These are phyloP conservation scores for Trisateles emortualis DNA, from an alignment of 2,888 invertebrate genomes.

Conservation along the genomic window DNA sequence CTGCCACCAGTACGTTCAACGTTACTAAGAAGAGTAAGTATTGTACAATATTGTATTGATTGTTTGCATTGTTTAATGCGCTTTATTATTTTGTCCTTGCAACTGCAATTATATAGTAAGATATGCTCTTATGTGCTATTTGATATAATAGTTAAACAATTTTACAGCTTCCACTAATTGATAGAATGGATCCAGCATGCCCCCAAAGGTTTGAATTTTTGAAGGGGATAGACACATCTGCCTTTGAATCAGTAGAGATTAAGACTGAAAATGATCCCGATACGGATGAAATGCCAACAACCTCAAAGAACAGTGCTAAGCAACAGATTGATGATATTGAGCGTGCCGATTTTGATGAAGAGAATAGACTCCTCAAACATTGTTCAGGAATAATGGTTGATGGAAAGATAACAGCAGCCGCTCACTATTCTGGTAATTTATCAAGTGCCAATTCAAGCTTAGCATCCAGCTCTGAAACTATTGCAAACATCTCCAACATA, in stretches of 20 bases:
- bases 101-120: neutral
- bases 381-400: slow-evolving; percentile 78
- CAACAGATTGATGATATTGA: slow-evolving; percentile 79
- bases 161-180: slow-evolving; percentile 46
- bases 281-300: slow-evolving; percentile 54
- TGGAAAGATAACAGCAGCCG: slow-evolving; percentile 61
- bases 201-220: slow-evolving; percentile 71
- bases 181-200: slow-evolving; percentile 82
- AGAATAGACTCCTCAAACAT: slow-evolving; percentile 77
- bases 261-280: slow-evolving; percentile 72
- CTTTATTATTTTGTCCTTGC: neutral
- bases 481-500: slow-evolving; percentile 69
- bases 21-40: slow-evolving; percentile 38
- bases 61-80: neutral
- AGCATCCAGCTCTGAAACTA: slow-evolving; percentile 78
- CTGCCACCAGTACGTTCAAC: slow-evolving; percentile 54
- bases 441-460: slow-evolving; percentile 76
- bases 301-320: slow-evolving; percentile 55
- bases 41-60: neutral
- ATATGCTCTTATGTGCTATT: neutral
- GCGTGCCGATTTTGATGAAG: slow-evolving; percentile 80
- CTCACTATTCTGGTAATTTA: slow-evolving; percentile 68
- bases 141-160: neutral
- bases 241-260: slow-evolving; percentile 67
- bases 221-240: slow-evolving; percentile 61